phyloP scores from a whole-genome alignment of 2,797 vertebrate species.

The Spondyliosoma cantharus region DNA sequence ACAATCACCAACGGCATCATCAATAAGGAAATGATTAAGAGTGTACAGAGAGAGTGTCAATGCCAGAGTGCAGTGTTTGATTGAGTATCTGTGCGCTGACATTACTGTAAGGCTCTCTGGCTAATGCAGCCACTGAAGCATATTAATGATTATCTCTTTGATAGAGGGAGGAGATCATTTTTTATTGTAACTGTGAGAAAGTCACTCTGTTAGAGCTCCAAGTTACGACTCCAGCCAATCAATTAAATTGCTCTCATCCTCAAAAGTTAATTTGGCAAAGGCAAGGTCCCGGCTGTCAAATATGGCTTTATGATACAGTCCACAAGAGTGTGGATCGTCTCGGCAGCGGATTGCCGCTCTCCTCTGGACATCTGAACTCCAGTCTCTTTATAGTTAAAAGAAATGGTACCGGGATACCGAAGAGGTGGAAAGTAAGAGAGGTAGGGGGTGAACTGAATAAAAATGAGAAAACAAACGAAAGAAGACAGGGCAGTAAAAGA shows the following conservation, averaged over 20 bases:
- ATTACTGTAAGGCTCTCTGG: constrained; percentile 36
- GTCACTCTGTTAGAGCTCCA: constrained; percentile 30
- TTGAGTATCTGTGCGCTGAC: constrained; percentile 8
- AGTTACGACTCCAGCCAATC: constrained; percentile 48
- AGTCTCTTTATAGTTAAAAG: neutral
- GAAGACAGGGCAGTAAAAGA: neutral
- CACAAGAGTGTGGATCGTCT: neutral
- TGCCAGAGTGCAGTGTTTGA: constrained; percentile 35
- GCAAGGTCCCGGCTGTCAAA: constrained; percentile 32
- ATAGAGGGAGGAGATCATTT: constrained; percentile 35
- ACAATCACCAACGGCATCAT: neutral
- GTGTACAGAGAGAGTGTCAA: neutral
- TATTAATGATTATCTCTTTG: constrained; percentile 55
- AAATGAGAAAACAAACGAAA: neutral
- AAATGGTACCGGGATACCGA: constrained; percentile 4
- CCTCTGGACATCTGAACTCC: constrained; percentile 1
- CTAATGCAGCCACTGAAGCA: constrained; percentile 23
- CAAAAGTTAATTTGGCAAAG: constrained; percentile 54
- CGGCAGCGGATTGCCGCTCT: constrained; percentile 1
- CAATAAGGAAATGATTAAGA: neutral
- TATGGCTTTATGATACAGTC: constrained; percentile 44
- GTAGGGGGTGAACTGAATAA: neutral
- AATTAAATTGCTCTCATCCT: constrained; percentile 50
- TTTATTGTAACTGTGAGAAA: constrained; percentile 46
- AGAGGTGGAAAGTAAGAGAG: neutral